A percentile compares a stretch with the other conserved stretches of the same genome.
Conservation (phyloP, 1,140 invertebrate genomes). For the Luehdorfia chinensis region DNA sequence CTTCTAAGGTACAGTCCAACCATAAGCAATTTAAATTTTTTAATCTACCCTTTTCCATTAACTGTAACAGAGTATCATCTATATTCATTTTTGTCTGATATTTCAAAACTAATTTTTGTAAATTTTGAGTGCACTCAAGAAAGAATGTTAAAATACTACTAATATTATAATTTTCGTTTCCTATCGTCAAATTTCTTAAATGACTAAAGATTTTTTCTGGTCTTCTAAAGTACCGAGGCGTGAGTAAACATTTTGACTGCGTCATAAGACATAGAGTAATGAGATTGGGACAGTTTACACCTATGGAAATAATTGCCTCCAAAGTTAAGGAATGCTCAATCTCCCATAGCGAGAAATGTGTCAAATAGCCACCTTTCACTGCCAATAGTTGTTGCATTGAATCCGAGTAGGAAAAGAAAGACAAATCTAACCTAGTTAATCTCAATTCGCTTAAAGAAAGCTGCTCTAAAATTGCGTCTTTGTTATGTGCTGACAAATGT, state of each 20-base stretch:
- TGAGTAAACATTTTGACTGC: slow-evolving; percentile 54
- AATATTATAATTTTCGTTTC: slow-evolving; percentile 63
- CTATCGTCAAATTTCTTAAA: slow-evolving; percentile 55
- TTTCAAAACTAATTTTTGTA: slow-evolving; percentile 60
- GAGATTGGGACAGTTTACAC: slow-evolving; percentile 59
- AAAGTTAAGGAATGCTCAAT: slow-evolving; percentile 61
- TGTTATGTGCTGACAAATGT: slow-evolving; percentile 61
- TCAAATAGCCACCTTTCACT: slow-evolving; percentile 62
- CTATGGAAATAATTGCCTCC: slow-evolving; percentile 56
- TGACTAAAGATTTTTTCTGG: slow-evolving; percentile 56
- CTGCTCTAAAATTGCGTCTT: slow-evolving; percentile 63
- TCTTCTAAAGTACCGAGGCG: slow-evolving; percentile 50
- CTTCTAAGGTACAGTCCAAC: slow-evolving; percentile 69
- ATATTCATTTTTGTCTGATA: slow-evolving; percentile 62
- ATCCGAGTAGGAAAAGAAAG: slow-evolving; percentile 63
- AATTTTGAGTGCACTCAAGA: slow-evolving; percentile 46
- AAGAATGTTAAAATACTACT: slow-evolving; percentile 61
- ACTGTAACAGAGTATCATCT: slow-evolving; percentile 47
- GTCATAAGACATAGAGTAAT: slow-evolving; percentile 58
- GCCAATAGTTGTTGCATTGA: slow-evolving; percentile 53
- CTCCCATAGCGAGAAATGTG: slow-evolving; percentile 69
- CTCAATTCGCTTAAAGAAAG: slow-evolving; percentile 55
- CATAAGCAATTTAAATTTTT: slow-evolving; percentile 55
- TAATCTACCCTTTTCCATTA: slow-evolving; percentile 56
- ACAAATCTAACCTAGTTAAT: slow-evolving; percentile 58